Evolutionary conservation across 53 echinoderm and acorn worm genomes (phyloP).

Genomic region (Luidia sarsii): DNA sequence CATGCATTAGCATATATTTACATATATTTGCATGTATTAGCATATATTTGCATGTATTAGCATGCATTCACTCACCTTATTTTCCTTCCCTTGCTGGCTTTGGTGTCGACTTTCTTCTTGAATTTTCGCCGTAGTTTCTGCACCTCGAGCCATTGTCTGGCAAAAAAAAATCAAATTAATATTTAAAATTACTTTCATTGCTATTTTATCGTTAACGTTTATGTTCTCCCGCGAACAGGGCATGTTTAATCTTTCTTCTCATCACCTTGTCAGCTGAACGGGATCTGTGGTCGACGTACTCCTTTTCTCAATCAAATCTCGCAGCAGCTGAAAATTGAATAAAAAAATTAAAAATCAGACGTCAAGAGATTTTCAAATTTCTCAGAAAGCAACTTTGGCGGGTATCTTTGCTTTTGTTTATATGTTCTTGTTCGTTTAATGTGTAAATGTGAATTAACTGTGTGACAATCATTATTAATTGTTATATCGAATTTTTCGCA

Average conservation of each 20-base stretch:
- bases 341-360: neutral
- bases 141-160: conserved; percentile 92
- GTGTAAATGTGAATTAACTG: no score
- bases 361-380: no score
- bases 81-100: conserved; percentile 94
- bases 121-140: conserved; percentile 92
- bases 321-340: conserved; percentile 64
- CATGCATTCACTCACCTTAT: conserved; percentile 73
- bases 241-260: neutral
- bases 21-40: no score
- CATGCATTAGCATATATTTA: no score
- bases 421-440: no score
- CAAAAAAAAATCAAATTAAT: neutral
- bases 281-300: conserved; percentile 80
- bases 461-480: no score
- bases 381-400: no score
- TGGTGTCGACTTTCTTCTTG: conserved; percentile 89
- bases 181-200: neutral
- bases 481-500: no score
- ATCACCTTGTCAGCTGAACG: conserved; percentile 77
- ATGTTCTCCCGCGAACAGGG: no score
- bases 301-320: conserved; percentile 91
- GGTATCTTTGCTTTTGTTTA: no score
- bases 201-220: neutral
- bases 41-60: no score